Conservation (phyloP, 2,888 invertebrate species). For the Smittia sp. region DNA sequence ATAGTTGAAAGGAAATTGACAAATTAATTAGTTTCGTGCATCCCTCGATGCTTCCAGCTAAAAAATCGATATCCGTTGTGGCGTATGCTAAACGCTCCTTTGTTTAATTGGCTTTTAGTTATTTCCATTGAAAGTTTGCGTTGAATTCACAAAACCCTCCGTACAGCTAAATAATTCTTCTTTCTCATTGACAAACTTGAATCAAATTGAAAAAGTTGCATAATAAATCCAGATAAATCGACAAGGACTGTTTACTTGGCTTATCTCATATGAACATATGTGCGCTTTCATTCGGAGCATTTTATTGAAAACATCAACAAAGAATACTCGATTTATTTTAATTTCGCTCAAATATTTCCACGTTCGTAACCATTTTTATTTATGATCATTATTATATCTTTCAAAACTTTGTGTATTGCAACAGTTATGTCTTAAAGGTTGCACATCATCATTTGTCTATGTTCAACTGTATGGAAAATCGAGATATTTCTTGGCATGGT, state of each 20-base stretch:
- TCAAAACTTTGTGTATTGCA: neutral
- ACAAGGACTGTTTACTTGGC: no score
- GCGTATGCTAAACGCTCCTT: neutral
- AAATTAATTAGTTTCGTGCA: constrained; percentile 32
- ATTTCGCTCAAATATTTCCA: no score
- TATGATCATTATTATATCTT: neutral
- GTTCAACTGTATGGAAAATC: constrained; percentile 26
- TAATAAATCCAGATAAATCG: no score
- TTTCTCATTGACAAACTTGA: no score
- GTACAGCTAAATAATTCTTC: no score
- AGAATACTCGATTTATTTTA: no score
- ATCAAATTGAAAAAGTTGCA: no score
- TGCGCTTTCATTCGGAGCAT: no score
- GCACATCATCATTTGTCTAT: constrained; percentile 27
- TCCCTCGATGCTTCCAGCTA: neutral
- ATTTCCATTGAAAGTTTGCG: neutral
- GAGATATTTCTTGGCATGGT: neutral
- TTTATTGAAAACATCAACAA: no score
- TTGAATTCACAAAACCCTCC: no score
- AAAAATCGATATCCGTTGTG: neutral
- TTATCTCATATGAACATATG: no score
- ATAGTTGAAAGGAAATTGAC: constrained; percentile 24
- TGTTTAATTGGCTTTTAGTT: neutral
- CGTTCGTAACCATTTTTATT: no score
- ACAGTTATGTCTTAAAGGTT: constrained; percentile 12